Conservation (phyloP, 2,888 invertebrate genomes). For the Drosophila mettleri region DNA sequence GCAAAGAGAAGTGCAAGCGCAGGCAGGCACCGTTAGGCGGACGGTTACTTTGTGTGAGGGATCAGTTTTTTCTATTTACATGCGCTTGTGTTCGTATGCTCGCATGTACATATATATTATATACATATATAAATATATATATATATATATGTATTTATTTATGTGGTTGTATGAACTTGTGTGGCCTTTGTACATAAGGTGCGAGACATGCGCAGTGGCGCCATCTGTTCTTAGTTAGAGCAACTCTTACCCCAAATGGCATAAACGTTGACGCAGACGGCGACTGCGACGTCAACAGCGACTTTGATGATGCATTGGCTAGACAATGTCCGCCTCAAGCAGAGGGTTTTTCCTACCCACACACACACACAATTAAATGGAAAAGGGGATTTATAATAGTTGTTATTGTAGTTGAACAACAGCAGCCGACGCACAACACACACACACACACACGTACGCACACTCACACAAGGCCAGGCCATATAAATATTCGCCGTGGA, state of each 20-base stretch:
- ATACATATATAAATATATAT: neutral
- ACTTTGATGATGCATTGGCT: slow-evolving; percentile 64
- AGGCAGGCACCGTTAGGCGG: slow-evolving; percentile 65
- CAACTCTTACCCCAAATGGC: slow-evolving; percentile 61
- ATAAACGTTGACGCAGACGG: slow-evolving; percentile 6
- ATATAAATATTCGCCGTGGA: slow-evolving; percentile 13
- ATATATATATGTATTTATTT: slow-evolving; percentile 1
- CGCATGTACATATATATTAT: neutral
- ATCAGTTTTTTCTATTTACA: slow-evolving; percentile 68
- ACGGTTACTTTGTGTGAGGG: slow-evolving; percentile 56
- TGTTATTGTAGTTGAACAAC: slow-evolving; percentile 47
- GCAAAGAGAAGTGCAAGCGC: slow-evolving; percentile 36
- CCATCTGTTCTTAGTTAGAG: slow-evolving; percentile 52
- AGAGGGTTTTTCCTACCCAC: slow-evolving; percentile 66
- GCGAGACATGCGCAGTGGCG: slow-evolving; percentile 67
- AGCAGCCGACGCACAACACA: slow-evolving; percentile 20
- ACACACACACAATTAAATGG: slow-evolving; percentile 22
- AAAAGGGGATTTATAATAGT: slow-evolving; percentile 65
- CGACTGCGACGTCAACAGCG: slow-evolving; percentile 3
- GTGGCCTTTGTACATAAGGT: slow-evolving; percentile 52
- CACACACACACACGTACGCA: slow-evolving; percentile 13
- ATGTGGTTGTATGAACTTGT: slow-evolving; percentile 12
- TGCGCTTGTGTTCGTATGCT: slow-evolving; percentile 28
- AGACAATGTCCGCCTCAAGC: slow-evolving; percentile 41
- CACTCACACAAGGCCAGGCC: slow-evolving; percentile 7